Conservation (phyloP, 2,113 vertebrate species). For the Sminthopsis crassicaudata region DNA sequence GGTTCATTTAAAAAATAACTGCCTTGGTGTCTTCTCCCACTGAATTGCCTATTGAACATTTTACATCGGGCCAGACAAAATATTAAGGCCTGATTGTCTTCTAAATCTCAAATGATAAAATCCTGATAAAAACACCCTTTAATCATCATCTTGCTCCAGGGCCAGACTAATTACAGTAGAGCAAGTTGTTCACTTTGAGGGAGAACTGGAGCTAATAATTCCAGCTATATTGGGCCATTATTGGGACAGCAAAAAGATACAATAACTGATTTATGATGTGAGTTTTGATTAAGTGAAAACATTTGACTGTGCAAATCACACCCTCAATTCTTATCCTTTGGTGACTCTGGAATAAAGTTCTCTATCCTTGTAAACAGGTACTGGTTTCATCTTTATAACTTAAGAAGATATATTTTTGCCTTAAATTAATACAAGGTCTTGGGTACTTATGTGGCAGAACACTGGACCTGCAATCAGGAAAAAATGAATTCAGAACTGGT, state of each 20-base stretch:
- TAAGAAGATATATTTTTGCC: slow-evolving; percentile 5
- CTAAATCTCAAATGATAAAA: slow-evolving; percentile 50
- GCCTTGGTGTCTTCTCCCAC: neutral
- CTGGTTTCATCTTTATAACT: slow-evolving; percentile 10
- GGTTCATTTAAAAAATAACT: slow-evolving; percentile 35
- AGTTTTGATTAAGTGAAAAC: slow-evolving; percentile 11
- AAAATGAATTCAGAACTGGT: neutral
- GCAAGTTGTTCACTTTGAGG: slow-evolving; percentile 36
- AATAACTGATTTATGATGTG: slow-evolving; percentile 46
- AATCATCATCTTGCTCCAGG: slow-evolving; percentile 30
- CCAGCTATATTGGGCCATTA: slow-evolving; percentile 9
- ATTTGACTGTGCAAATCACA: slow-evolving; percentile 47
- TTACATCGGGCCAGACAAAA: slow-evolving; percentile 13
- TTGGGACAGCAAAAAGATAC: slow-evolving; percentile 11
- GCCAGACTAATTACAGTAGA: slow-evolving; percentile 35
- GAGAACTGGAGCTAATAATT: slow-evolving; percentile 38
- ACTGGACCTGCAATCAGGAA: neutral
- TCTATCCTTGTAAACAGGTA: slow-evolving; percentile 3
- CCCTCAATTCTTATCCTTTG: slow-evolving; percentile 47
- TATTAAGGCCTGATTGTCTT: slow-evolving; percentile 27
- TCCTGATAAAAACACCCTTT: slow-evolving; percentile 44
- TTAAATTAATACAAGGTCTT: slow-evolving; percentile 39
- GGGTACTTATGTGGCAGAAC: neutral
- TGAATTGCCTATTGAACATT: slow-evolving; percentile 29
- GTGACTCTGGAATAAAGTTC: neutral